Evolutionary conservation across 2,888 invertebrate genomes (phyloP).

Genomic region (Macrosoma leucophasiata): DNA sequence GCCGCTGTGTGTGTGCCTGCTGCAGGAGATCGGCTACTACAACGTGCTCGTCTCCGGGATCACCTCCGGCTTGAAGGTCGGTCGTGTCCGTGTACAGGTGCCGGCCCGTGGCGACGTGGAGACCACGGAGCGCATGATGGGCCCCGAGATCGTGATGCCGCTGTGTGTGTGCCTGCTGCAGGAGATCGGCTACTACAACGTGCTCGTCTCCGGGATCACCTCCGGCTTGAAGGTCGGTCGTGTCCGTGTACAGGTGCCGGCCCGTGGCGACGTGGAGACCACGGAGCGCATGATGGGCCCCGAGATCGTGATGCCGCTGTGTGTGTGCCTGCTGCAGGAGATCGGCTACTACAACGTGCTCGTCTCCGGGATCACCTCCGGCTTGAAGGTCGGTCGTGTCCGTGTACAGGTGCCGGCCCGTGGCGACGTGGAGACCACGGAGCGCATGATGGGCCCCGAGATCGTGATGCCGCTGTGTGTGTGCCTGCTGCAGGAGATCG

Average conservation of each 20-base stretch:
- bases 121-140: slow-evolving; percentile 83
- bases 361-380: slow-evolving; percentile 37
- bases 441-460: slow-evolving; percentile 82
- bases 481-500: slow-evolving; percentile 86
- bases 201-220: slow-evolving; percentile 44
- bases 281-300: slow-evolving; percentile 84
- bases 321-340: slow-evolving; percentile 91
- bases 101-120: no score
- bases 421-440: slow-evolving; percentile 85
- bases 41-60: slow-evolving; percentile 54
- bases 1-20: slow-evolving; percentile 88
- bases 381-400: no score
- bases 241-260: no score
- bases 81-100: no score
- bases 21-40: slow-evolving; percentile 81
- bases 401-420: slow-evolving; percentile 82
- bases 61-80: slow-evolving; percentile 14
- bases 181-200: slow-evolving; percentile 76
- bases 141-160: slow-evolving; percentile 81
- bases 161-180: slow-evolving; percentile 90
- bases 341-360: slow-evolving; percentile 63
- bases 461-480: slow-evolving; percentile 87
- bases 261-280: slow-evolving; percentile 82
- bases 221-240: slow-evolving; percentile 57
- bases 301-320: slow-evolving; percentile 83